phyloP scores from a whole-genome alignment of 2,888 invertebrate species.

The Brassicogethes aeneus region DNA sequence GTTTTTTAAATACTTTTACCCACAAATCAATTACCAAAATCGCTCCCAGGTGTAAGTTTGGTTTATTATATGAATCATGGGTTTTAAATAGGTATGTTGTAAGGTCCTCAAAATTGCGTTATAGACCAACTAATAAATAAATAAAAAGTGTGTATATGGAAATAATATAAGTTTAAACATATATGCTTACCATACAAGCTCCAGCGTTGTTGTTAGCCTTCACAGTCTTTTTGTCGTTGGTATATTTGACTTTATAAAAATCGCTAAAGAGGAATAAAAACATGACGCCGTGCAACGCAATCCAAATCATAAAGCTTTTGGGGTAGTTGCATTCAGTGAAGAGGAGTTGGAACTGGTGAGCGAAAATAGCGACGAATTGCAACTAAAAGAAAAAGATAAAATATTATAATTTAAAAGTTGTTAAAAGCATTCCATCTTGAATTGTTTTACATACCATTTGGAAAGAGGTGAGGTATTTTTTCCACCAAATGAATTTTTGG shows the following conservation, averaged over 20 bases:
- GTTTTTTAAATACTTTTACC: too few species aligned
- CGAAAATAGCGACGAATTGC: slow-evolving; percentile 87
- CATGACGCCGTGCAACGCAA: slow-evolving; percentile 86
- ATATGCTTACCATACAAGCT: slow-evolving; percentile 61
- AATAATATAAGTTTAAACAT: too few species aligned
- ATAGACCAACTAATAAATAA: too few species aligned
- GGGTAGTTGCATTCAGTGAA: slow-evolving; percentile 90
- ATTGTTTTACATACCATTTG: slow-evolving; percentile 80
- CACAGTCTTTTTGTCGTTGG: slow-evolving; percentile 36
- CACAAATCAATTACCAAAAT: too few species aligned
- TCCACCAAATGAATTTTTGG: slow-evolving; percentile 96
- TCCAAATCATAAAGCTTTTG: slow-evolving; percentile 85
- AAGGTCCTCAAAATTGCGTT: too few species aligned
- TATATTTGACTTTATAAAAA: slow-evolving; percentile 84
- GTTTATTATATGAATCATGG: too few species aligned
- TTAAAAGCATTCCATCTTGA: too few species aligned
- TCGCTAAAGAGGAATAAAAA: slow-evolving; percentile 92
- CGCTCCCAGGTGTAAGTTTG: too few species aligned
- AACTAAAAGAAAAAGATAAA: slow-evolving; percentile 48
- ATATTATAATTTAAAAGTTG: too few species aligned
- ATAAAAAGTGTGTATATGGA: slow-evolving; percentile 1
- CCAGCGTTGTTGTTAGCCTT: slow-evolving; percentile 36
- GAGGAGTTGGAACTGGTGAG: slow-evolving; percentile 83
- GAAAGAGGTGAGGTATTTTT: slow-evolving; percentile 88
- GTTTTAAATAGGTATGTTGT: too few species aligned